Percentiles rank a stretch among this genome's conserved stretches.
These are phyloP conservation scores for Nomada ruficornis DNA, from an alignment of 2,888 invertebrate species.

Conservation along the genomic window DNA sequence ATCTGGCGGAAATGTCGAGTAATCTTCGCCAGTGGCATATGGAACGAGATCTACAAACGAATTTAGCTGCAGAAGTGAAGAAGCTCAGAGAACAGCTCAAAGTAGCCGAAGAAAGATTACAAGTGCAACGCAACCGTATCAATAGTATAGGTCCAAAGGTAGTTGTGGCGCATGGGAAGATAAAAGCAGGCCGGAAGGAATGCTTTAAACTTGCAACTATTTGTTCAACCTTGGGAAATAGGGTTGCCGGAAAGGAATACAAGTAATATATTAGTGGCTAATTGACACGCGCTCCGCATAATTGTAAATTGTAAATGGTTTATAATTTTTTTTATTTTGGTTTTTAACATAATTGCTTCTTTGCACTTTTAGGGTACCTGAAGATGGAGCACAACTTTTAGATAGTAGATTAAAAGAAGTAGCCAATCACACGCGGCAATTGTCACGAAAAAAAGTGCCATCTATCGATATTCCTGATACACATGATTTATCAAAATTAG, in stretches of 20 bases:
- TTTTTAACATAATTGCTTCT: not conserved
- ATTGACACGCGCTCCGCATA: not conserved
- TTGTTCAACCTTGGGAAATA: conserved; percentile 78
- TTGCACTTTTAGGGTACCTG: conserved; percentile 76
- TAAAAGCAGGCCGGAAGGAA: conserved; percentile 78
- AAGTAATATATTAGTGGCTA: conserved; percentile 73
- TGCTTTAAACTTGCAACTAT: conserved; percentile 79
- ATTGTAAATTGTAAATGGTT: not conserved
- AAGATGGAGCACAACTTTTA: conserved; percentile 77
- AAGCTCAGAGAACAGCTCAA: conserved; percentile 77
- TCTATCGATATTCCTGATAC: conserved; percentile 49
- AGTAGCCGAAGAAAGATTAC: conserved; percentile 76
- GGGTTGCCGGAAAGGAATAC: conserved; percentile 77
- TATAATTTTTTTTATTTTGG: not conserved
- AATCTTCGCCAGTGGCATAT: conserved; percentile 80
- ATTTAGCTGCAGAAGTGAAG: conserved; percentile 75
- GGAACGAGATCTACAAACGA: conserved; percentile 78
- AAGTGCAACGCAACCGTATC: conserved; percentile 76
- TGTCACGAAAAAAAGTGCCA: conserved; percentile 74
- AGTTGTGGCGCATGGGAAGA: conserved; percentile 74
- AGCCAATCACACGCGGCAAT: conserved; percentile 77
- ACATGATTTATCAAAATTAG: conserved; percentile 20
- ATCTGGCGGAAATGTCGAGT: conserved; percentile 80
- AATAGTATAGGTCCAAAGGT: conserved; percentile 77
- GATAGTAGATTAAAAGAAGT: conserved; percentile 79